phyloP scores from a whole-genome alignment of 2,113 vertebrate species.

The Dromaius novaehollandiae region DNA sequence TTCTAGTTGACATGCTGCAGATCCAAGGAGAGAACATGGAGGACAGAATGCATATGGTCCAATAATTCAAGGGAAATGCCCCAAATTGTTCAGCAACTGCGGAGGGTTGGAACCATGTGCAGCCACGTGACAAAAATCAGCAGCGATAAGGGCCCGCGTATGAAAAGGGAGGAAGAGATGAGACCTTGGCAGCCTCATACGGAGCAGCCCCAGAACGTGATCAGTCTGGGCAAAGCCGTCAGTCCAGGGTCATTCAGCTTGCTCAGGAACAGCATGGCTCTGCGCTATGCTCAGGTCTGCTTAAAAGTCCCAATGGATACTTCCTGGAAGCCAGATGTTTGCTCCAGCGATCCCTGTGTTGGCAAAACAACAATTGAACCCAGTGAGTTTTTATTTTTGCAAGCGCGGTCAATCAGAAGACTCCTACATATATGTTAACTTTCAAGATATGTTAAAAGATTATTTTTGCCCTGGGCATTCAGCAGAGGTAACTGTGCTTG shows the following conservation, averaged over 20 bases:
- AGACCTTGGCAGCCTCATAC: background rate
- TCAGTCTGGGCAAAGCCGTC: no score
- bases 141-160: no score
- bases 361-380: background rate
- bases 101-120: background rate
- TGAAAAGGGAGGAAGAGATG: background rate
- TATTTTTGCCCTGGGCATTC: background rate
- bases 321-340: background rate
- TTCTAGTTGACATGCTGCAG: background rate
- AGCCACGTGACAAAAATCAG: background rate
- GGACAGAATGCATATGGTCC: background rate
- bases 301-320: background rate
- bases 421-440: background rate
- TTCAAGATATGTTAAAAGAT: background rate
- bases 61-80: background rate
- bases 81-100: background rate
- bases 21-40: background rate
- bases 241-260: background rate
- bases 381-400: background rate
- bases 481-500: background rate
- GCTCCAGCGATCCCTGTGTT: background rate
- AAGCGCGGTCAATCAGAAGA: background rate
- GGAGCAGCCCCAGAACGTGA: background rate
- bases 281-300: background rate
- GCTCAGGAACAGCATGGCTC: fast-evolving